Percentiles rank a stretch among this genome's conserved stretches.
Conservation (phyloP, 2,888 invertebrate species). For the Drosophila kanekoi region DNA sequence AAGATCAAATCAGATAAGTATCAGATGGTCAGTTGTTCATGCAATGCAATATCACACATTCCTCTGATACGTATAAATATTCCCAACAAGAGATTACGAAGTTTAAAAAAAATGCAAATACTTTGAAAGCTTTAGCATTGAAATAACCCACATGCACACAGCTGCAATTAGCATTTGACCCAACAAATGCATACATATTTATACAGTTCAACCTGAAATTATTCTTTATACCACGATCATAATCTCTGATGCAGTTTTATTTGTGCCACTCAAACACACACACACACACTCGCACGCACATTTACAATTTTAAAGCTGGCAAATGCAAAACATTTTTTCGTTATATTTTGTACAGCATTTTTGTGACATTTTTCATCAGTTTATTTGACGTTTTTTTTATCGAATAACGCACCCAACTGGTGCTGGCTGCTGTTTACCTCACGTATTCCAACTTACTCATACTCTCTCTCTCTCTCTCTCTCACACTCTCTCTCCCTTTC, state of each 20-base stretch:
- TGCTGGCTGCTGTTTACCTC: constrained; percentile 14
- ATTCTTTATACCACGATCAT: constrained; percentile 33
- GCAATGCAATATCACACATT: background rate
- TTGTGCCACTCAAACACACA: constrained; percentile 25
- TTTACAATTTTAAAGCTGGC: constrained; percentile 43
- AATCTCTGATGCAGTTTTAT: constrained; percentile 38
- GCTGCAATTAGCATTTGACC: constrained; percentile 18
- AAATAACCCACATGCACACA: constrained; percentile 8
- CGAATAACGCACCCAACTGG: constrained; percentile 7
- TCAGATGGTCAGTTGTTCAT: background rate
- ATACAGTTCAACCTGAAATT: constrained; percentile 12
- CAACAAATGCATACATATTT: constrained; percentile 21
- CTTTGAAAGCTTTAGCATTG: constrained; percentile 3
- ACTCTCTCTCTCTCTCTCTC: constrained; percentile 11
- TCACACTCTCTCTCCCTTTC: constrained; percentile 8
- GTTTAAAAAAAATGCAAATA: background rate
- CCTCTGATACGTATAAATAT: background rate
- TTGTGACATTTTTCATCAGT: constrained; percentile 69
- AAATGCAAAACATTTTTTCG: constrained; percentile 54
- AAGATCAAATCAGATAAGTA: too few relatives aligned
- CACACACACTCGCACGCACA: background rate
- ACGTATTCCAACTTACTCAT: constrained; percentile 3
- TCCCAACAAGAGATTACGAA: background rate
- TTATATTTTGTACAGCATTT: constrained; percentile 51
- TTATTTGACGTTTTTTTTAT: constrained; percentile 67